phyloP scores from a whole-genome alignment of 2,888 invertebrate genomes.

The Prenolepis imparis region DNA sequence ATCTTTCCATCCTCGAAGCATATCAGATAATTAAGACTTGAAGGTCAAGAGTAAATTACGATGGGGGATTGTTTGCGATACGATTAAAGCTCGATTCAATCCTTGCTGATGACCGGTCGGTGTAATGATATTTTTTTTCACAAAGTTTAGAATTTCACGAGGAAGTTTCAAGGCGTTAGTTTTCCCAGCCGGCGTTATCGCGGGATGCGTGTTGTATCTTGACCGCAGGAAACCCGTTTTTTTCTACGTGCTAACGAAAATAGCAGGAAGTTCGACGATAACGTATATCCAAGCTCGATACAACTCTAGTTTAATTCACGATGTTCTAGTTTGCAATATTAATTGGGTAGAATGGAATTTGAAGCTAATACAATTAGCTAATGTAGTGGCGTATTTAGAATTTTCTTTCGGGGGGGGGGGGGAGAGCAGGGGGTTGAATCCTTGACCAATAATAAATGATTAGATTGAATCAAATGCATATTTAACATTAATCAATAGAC shows the following conservation, averaged over 20 bases:
- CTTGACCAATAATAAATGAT: no score
- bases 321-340: neutral
- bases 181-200: slow-evolving; percentile 4
- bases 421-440: no score
- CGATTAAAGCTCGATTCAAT: neutral
- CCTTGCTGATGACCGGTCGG: neutral
- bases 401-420: no score
- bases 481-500: no score
- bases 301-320: neutral
- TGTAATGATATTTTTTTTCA: neutral
- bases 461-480: no score
- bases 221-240: slow-evolving; percentile 28
- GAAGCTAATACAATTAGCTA: slow-evolving; percentile 6
- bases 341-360: neutral
- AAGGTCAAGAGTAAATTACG: slow-evolving; percentile 36
- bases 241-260: slow-evolving; percentile 15
- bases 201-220: slow-evolving; percentile 2
- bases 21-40: slow-evolving; percentile 12
- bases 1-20: neutral
- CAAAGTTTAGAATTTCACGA: neutral
- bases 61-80: slow-evolving; percentile 3
- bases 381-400: neutral
- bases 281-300: slow-evolving; percentile 12
- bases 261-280: slow-evolving; percentile 32
- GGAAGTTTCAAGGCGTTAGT: neutral